phyloP scores from a whole-genome alignment of 2,797 vertebrate species.

The Sebastes diaconus region DNA sequence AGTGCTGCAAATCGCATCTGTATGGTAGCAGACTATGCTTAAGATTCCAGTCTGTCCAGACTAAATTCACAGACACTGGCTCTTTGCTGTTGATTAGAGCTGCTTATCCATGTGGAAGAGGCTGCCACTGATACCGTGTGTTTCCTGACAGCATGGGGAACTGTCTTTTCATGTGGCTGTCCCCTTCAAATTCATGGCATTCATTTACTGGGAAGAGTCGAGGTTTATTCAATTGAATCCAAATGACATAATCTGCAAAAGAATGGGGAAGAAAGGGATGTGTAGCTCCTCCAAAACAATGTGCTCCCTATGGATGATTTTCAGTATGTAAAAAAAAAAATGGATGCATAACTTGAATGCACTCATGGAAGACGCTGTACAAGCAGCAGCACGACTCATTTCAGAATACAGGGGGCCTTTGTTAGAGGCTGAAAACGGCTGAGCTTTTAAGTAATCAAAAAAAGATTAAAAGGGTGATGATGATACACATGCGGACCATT shows the following conservation, averaged over 20 bases:
- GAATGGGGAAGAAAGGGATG: not conserved
- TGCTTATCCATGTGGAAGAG: constrained; percentile 71
- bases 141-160: constrained; percentile 61
- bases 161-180: constrained; percentile 58
- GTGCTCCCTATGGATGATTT: constrained; percentile 15
- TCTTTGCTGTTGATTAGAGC: constrained; percentile 56
- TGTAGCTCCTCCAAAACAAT: constrained; percentile 30
- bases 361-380: constrained; percentile 14
- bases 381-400: constrained; percentile 17
- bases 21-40: not conserved
- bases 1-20: not conserved
- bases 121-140: constrained; percentile 51
- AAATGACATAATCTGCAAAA: constrained; percentile 50
- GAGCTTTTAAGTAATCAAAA: constrained; percentile 54
- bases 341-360: constrained; percentile 38
- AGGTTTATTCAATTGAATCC: constrained; percentile 60
- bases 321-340: constrained; percentile 25
- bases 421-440: constrained; percentile 38
- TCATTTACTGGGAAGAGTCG: constrained; percentile 57
- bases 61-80: constrained; percentile 23
- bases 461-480: constrained; percentile 61
- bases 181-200: constrained; percentile 53
- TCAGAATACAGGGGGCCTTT: constrained; percentile 39
- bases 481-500: constrained; percentile 58
- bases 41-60: constrained; percentile 29